These are phyloP conservation scores for Panthera leo DNA, from an alignment of 2,113 vertebrate species.

Conservation along the genomic window DNA sequence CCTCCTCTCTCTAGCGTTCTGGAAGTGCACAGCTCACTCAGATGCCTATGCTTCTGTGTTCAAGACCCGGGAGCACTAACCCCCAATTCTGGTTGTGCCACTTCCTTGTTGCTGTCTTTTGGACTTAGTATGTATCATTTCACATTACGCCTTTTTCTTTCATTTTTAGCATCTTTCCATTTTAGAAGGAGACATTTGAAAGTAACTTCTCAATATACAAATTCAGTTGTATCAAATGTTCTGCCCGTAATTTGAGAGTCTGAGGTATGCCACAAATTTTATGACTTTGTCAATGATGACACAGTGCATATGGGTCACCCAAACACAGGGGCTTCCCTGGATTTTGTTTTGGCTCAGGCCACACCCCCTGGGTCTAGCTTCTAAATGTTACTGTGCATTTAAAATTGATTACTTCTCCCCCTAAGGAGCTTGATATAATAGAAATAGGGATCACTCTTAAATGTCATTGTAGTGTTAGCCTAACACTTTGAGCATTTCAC, in stretches of 20 bases:
- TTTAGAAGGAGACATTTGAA: background rate
- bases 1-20: background rate
- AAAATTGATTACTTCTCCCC: background rate
- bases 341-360: background rate
- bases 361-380: background rate
- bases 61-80: background rate
- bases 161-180: background rate
- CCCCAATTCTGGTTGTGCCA: background rate
- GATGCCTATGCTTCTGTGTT: background rate
- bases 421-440: background rate
- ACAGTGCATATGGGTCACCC: background rate
- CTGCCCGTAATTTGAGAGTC: background rate
- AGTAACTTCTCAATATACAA: constrained; percentile 22
- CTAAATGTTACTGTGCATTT: background rate
- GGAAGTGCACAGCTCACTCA: background rate
- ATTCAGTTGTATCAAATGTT: background rate
- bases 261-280: background rate
- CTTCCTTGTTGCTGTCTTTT: background rate
- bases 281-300: background rate
- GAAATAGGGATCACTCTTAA: background rate
- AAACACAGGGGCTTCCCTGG: background rate
- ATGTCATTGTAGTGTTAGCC: background rate
- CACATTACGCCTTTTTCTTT: background rate
- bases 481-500: constrained; percentile 29
- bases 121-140: background rate